Conservation (phyloP, 2,797 vertebrate genomes). For the Serranus cabrilla region DNA sequence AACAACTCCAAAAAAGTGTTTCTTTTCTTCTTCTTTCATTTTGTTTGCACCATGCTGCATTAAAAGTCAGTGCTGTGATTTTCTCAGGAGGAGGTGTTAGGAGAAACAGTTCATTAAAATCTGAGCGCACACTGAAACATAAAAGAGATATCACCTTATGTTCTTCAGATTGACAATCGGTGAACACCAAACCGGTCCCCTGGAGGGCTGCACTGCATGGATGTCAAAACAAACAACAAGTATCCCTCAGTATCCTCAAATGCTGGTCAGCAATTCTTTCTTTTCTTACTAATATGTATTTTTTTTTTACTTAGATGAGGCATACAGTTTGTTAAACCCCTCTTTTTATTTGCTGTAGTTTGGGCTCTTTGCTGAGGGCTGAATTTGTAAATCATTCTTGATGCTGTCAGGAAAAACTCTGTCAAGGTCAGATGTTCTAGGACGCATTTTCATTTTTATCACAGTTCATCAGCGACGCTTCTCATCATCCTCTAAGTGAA, state of each 20-base stretch:
- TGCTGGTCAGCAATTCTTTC: background rate
- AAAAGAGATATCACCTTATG: conserved; percentile 10
- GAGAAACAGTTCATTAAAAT: conserved; percentile 26
- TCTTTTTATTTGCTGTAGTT: background rate
- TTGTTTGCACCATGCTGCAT: conserved; percentile 1
- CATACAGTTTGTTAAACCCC: no score
- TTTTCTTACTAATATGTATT: background rate
- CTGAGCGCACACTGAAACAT: conserved; percentile 17
- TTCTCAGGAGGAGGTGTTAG: conserved; percentile 13
- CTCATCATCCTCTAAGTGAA: background rate
- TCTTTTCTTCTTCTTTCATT: background rate
- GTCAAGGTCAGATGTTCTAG: conserved; percentile 6
- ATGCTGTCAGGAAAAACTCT: conserved; percentile 16
- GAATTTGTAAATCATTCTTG: background rate
- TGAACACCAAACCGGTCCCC: background rate
- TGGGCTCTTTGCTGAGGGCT: background rate
- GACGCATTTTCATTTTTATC: conserved; percentile 22
- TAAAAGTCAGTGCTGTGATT: conserved; percentile 20
- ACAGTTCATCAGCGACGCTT: conserved; percentile 3
- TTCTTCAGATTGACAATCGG: conserved; percentile 7
- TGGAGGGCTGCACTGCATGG: background rate
- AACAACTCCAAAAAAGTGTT: conserved; percentile 12
- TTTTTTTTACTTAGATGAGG: background rate
- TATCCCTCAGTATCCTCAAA: background rate
- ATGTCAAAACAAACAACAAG: conserved; percentile 13